Conservation (phyloP, 2,797 vertebrate genomes). For the Microchirus variegatus region DNA sequence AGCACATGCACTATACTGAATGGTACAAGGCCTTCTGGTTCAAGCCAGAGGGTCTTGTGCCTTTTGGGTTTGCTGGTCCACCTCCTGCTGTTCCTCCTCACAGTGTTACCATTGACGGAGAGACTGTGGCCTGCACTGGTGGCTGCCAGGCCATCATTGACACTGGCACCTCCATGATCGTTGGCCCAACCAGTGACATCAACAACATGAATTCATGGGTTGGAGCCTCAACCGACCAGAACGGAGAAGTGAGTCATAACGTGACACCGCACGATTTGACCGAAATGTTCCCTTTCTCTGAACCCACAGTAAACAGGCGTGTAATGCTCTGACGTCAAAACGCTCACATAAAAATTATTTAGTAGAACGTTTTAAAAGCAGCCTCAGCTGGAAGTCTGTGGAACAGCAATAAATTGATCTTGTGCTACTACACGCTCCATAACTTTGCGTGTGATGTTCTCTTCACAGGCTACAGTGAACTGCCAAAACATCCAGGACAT, state of each 20-base stretch:
- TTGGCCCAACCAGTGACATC: slow-evolving; percentile 71
- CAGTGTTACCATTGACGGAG: slow-evolving; percentile 66
- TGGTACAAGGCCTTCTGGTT: not conserved
- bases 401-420: slow-evolving; percentile 52
- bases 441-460: slow-evolving; percentile 15
- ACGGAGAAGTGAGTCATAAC: slow-evolving; percentile 68
- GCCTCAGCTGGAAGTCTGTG: slow-evolving; percentile 43
- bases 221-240: slow-evolving; percentile 58
- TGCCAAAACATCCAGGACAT: slow-evolving; percentile 62
- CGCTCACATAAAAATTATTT: slow-evolving; percentile 52
- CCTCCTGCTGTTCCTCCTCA: slow-evolving; percentile 4
- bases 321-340: slow-evolving; percentile 50
- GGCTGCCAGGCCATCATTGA: slow-evolving; percentile 77
- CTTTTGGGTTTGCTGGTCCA: not conserved
- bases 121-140: slow-evolving; percentile 67
- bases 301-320: slow-evolving; percentile 52
- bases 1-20: not conserved
- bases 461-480: slow-evolving; percentile 57
- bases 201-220: slow-evolving; percentile 62
- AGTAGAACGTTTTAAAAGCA: slow-evolving; percentile 11
- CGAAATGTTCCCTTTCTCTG: slow-evolving; percentile 39
- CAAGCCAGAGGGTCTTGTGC: not conserved
- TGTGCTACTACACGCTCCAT: slow-evolving; percentile 8
- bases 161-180: slow-evolving; percentile 75
- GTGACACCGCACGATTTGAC: slow-evolving; percentile 14